These are phyloP conservation scores for Volucella inanis DNA, from an alignment of 2,888 invertebrate species.

Conservation along the genomic window DNA sequence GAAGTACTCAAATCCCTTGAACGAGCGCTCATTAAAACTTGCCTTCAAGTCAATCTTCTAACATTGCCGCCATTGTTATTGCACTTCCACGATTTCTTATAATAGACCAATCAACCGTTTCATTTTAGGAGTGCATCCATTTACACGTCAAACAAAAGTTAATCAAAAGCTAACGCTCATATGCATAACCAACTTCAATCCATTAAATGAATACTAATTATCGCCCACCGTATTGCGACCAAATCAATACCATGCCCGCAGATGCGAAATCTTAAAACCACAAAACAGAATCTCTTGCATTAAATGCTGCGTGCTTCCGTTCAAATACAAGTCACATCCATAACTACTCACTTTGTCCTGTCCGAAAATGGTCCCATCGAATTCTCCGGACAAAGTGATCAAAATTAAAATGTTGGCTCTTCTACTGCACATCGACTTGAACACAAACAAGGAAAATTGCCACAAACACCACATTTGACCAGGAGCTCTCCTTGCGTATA, in stretches of 20 bases:
- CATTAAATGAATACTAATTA: neutral
- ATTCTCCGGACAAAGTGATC: neutral
- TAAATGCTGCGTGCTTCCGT: neutral
- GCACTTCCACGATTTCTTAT: too few species aligned
- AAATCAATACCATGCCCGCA: constrained; percentile 16
- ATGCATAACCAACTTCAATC: too few species aligned
- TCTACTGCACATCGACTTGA: constrained; percentile 4
- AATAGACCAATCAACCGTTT: too few species aligned
- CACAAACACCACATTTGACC: neutral
- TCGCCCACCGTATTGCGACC: too few species aligned
- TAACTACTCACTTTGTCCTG: neutral
- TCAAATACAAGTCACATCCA: constrained; percentile 13
- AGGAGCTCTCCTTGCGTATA: neutral
- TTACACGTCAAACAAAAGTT: too few species aligned
- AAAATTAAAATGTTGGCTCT: neutral
- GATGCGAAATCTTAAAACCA: constrained; percentile 16
- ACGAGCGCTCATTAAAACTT: too few species aligned
- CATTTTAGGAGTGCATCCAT: too few species aligned
- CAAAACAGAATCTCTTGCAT: constrained; percentile 12
- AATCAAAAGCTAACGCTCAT: too few species aligned
- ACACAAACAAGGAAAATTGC: constrained; percentile 28
- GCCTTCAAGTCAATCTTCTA: too few species aligned
- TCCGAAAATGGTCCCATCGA: constrained; percentile 3
- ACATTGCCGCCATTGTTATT: too few species aligned
- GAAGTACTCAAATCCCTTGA: too few species aligned